Evolutionary conservation across 1,140 invertebrate genomes (phyloP).

Genomic region (Rhizoglyphus robini): DNA sequence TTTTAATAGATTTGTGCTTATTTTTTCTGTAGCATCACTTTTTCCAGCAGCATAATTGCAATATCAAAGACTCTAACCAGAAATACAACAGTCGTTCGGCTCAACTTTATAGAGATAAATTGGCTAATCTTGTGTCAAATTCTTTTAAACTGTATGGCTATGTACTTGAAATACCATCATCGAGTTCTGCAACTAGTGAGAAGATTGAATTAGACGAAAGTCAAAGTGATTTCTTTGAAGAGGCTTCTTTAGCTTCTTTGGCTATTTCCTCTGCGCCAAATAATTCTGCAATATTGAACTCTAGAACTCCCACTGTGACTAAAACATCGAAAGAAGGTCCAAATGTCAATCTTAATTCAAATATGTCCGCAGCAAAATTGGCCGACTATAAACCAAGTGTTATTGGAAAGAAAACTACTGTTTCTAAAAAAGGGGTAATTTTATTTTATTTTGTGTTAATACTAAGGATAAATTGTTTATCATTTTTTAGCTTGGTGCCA

Average conservation of each 20-base stretch:
- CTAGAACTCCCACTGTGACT: neutral
- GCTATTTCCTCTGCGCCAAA: neutral
- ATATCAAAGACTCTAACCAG: slow-evolving; percentile 78
- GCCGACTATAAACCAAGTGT: slow-evolving; percentile 13
- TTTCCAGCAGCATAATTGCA: slow-evolving; percentile 85
- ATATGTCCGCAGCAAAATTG: neutral
- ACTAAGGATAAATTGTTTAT: slow-evolving; percentile 22
- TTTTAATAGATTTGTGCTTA: slow-evolving; percentile 25
- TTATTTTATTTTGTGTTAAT: slow-evolving; percentile 19
- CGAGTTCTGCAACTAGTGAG: neutral
- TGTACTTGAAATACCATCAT: neutral
- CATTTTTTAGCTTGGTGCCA: slow-evolving; percentile 53
- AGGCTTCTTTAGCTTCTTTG: neutral
- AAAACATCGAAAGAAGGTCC: neutral
- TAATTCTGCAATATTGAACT: neutral
- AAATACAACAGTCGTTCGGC: slow-evolving; percentile 96
- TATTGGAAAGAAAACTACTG: slow-evolving; percentile 28
- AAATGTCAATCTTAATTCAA: slow-evolving; percentile 11
- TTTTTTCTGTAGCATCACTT: slow-evolving; percentile 56
- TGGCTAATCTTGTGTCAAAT: slow-evolving; percentile 58
- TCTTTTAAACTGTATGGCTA: slow-evolving; percentile 74
- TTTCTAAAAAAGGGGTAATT: slow-evolving; percentile 35
- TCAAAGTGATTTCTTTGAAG: neutral
- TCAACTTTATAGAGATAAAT: slow-evolving; percentile 74
- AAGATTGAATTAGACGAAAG: neutral